Evolutionary conservation across 2,888 invertebrate species (phyloP).

Genomic region (Drosophila parthenogenetica): DNA sequence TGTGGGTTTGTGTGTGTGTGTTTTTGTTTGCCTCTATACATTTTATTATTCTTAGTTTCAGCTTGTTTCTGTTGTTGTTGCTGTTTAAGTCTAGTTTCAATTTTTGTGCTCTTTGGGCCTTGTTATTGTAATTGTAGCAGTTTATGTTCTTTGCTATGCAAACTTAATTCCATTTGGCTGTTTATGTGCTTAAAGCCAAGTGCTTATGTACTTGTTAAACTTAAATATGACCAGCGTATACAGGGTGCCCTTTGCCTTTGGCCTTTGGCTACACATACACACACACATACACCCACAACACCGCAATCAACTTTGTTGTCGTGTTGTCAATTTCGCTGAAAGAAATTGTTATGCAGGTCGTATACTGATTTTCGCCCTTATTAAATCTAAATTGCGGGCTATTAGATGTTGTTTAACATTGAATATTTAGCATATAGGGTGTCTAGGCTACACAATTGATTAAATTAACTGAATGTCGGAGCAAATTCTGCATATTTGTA

Average conservation of each 20-base stretch:
- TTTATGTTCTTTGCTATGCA: slow-evolving; percentile 81
- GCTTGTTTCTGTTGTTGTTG: slow-evolving; percentile 24
- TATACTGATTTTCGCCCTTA: slow-evolving; percentile 33
- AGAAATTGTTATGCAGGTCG: slow-evolving; percentile 23
- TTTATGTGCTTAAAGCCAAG: slow-evolving; percentile 73
- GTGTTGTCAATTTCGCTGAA: not conserved
- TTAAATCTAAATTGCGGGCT: slow-evolving; percentile 43
- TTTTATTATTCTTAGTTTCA: slow-evolving; percentile 37
- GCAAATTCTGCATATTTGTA: not conserved
- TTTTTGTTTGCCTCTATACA: slow-evolving; percentile 19
- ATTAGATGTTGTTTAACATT: slow-evolving; percentile 27
- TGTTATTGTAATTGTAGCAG: slow-evolving; percentile 79
- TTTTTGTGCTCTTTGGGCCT: slow-evolving; percentile 42
- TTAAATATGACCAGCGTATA: slow-evolving; percentile 57
- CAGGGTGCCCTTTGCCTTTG: slow-evolving; percentile 59
- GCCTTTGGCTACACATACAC: no score
- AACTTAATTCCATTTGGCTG: slow-evolving; percentile 83
- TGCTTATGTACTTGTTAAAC: slow-evolving; percentile 77
- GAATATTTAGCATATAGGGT: slow-evolving; percentile 42
- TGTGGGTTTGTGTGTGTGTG: slow-evolving; percentile 3
- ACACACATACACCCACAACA: not conserved
- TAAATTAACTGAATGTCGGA: no score
- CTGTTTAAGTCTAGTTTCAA: slow-evolving; percentile 62
- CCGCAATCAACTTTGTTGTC: not conserved
- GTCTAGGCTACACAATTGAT: not conserved